A percentile compares a stretch with the other conserved stretches of the same genome.
These are phyloP conservation scores for Quiscalus mexicanus DNA, from an alignment of 2,113 vertebrate species.

Conservation along the genomic window DNA sequence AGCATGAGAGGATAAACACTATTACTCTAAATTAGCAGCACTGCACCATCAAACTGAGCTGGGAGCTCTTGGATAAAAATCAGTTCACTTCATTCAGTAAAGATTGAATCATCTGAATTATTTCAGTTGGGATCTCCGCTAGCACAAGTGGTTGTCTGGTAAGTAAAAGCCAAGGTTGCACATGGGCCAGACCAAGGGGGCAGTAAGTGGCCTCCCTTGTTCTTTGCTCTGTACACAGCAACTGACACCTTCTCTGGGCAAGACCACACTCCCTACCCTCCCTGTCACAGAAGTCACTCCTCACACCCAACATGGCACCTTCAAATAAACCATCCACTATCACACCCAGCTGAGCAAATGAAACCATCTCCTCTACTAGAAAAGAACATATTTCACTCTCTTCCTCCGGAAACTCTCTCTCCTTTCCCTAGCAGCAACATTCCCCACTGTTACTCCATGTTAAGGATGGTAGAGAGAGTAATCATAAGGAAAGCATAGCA, in stretches of 20 bases:
- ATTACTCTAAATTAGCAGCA: neutral
- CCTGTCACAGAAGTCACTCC: neutral
- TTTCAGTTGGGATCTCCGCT: rapidly evolving
- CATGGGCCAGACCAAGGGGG: neutral
- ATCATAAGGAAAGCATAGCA: neutral
- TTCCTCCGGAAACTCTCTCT: neutral
- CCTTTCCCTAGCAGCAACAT: neutral
- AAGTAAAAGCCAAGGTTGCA: neutral
- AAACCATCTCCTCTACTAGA: neutral
- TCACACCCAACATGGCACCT: rapidly evolving
- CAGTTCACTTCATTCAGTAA: neutral
- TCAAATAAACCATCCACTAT: neutral
- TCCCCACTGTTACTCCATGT: neutral
- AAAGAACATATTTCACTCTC: neutral
- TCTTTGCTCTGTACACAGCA: neutral
- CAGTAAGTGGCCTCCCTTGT: neutral
- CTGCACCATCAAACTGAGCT: neutral
- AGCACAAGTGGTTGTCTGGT: neutral
- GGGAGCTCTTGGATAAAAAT: neutral
- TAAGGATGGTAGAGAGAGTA: neutral
- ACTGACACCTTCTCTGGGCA: neutral
- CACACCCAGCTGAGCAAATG: neutral
- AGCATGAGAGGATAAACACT: neutral
- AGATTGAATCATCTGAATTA: neutral
- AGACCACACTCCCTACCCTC: neutral